These are phyloP conservation scores for Oreochromis grahami DNA, from an alignment of 2,797 vertebrate genomes.

Conservation along the genomic window DNA sequence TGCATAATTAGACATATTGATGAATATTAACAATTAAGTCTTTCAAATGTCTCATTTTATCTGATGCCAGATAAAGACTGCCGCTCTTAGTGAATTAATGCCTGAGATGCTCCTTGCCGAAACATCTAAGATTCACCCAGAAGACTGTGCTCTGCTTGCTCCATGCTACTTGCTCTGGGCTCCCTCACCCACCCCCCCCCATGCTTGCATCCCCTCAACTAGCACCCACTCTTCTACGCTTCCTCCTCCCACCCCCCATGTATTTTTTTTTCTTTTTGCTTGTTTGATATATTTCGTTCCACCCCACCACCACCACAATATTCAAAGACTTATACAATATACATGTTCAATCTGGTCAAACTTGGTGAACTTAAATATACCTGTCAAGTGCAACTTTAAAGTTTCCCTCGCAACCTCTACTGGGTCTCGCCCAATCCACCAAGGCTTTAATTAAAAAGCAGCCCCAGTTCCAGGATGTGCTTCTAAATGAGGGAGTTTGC, in stretches of 20 bases:
- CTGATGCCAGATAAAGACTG: conserved; percentile 63
- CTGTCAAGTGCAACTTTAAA: conserved; percentile 80
- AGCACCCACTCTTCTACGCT: conserved; percentile 44
- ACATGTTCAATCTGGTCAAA: conserved; percentile 80
- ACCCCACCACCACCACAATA: conserved; percentile 52
- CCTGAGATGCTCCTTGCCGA: conserved; percentile 48
- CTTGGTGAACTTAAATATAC: conserved; percentile 79
- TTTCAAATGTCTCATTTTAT: conserved; percentile 71
- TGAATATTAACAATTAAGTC: conserved; percentile 78
- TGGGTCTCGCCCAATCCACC: conserved; percentile 71
- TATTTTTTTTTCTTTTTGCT: conserved; percentile 30
- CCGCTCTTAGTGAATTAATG: conserved; percentile 53
- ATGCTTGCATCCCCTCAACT: conserved; percentile 34
- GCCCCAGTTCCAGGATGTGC: conserved; percentile 70
- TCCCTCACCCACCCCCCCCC: conserved; percentile 4
- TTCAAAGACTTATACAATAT: conserved; percentile 78
- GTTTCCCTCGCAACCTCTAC: conserved; percentile 65
- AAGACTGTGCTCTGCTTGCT: conserved; percentile 49
- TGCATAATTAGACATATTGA: conserved; percentile 70
- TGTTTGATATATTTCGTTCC: conserved; percentile 68
- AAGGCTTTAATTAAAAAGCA: conserved; percentile 81
- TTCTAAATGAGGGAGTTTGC: conserved; percentile 75
- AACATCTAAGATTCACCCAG: conserved; percentile 65
- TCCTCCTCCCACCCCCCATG: background rate
- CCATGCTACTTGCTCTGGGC: conserved; percentile 45